A percentile compares a stretch with the other conserved stretches of the same genome.
phyloP scores from a whole-genome alignment of 2,888 invertebrate genomes.

The Andrena fulva region DNA sequence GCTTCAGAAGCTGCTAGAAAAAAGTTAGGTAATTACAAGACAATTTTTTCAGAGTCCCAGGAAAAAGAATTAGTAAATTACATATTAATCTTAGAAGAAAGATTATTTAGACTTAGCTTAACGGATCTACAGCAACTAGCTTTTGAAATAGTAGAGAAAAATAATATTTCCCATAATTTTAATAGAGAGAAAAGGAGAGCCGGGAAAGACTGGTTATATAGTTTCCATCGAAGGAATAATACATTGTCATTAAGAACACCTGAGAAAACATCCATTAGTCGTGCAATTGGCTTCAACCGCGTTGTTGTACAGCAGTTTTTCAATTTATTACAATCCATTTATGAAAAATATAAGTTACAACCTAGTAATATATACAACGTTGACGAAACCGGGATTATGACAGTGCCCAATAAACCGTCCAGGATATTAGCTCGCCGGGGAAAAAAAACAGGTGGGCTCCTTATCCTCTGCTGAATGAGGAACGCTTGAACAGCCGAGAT shows the following conservation, averaged over 20 bases:
- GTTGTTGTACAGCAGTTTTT: too few relatives aligned
- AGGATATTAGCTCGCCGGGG: background rate
- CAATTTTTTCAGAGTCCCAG: background rate
- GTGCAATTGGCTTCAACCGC: background rate
- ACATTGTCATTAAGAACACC: background rate
- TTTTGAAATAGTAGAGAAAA: background rate
- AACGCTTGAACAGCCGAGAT: background rate
- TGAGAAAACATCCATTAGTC: background rate
- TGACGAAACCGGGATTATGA: conserved; percentile 1
- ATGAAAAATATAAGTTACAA: background rate
- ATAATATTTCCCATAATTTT: conserved; percentile 1
- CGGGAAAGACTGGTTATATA: background rate
- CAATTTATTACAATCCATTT: background rate
- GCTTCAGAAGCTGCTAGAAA: too few relatives aligned
- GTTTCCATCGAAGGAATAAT: background rate
- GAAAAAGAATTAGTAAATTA: conserved; percentile 1
- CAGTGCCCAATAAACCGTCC: background rate
- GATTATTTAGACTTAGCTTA: background rate
- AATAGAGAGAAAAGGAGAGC: background rate
- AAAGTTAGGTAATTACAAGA: too few relatives aligned
- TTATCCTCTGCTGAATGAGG: background rate
- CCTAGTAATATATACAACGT: background rate
- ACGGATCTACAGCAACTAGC: background rate
- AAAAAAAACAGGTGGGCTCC: background rate
- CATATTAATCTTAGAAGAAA: conserved; percentile 1